These are phyloP conservation scores for Lophotriccus pileatus DNA, from an alignment of 2,797 vertebrate species.

Conservation along the genomic window DNA sequence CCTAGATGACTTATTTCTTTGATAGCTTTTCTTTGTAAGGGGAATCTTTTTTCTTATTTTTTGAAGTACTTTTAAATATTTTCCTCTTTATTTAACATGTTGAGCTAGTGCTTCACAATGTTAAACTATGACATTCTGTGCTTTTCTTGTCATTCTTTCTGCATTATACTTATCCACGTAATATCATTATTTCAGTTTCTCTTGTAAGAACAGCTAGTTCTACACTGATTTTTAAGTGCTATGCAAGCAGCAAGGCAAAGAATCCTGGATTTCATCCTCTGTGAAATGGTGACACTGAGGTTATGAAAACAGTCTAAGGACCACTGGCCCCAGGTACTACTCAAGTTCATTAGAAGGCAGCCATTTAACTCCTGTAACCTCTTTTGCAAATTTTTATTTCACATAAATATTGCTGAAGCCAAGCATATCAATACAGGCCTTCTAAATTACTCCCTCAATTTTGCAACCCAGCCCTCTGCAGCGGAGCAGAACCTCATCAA, in stretches of 20 bases:
- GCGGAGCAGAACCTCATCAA: neutral
- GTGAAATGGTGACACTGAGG: neutral
- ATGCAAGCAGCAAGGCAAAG: neutral
- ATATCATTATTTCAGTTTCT: neutral
- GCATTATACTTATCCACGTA: neutral
- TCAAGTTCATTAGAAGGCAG: neutral
- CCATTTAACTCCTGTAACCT: neutral
- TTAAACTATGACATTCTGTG: neutral
- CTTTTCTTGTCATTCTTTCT: neutral
- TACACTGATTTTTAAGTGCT: neutral
- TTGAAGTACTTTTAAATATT: neutral
- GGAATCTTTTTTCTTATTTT: neutral
- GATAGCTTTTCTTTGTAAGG: conserved; percentile 21
- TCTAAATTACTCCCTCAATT: neutral
- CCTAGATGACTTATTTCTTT: conserved; percentile 43
- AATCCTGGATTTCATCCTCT: neutral
- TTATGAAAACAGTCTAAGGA: neutral
- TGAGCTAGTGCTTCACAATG: neutral
- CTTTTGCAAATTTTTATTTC: neutral
- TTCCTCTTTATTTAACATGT: neutral
- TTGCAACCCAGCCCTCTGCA: neutral
- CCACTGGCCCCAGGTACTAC: neutral
- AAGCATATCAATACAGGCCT: neutral
- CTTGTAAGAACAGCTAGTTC: neutral
- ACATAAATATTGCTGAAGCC: neutral